A percentile compares a stretch with the other conserved stretches of the same genome.
Evolutionary conservation across 2,888 invertebrate genomes (phyloP).

Genomic region (Cheilosia impressa): DNA sequence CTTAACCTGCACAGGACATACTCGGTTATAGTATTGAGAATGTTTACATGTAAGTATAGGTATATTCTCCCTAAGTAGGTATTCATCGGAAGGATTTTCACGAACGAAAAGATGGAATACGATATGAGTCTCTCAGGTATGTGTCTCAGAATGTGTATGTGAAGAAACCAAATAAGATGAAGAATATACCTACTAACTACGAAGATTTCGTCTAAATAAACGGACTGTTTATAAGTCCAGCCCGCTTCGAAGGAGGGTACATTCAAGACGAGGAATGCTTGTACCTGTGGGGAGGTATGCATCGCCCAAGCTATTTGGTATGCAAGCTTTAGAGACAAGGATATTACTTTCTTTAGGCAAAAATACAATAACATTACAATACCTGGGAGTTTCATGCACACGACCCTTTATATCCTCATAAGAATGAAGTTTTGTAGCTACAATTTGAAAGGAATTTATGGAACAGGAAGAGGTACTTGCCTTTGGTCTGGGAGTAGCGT

Average conservation of each 20-base stretch:
- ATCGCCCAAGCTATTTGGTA: conserved; percentile 42
- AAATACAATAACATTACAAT: neutral
- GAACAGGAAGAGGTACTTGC: neutral
- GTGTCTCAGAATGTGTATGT: neutral
- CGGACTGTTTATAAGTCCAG: neutral
- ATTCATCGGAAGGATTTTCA: conserved; percentile 35
- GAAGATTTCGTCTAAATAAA: neutral
- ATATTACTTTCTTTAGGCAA: conserved; percentile 23
- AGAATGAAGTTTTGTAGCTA: conserved; percentile 34
- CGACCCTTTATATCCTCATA: neutral
- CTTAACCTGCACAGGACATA: neutral
- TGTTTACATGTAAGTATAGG: conserved; percentile 13
- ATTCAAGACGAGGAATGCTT: conserved; percentile 3
- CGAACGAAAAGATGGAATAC: conserved; percentile 5
- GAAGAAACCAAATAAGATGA: conserved; percentile 20
- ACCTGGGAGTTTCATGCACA: conserved; percentile 7
- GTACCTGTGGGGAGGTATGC: conserved; percentile 34
- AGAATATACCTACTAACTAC: conserved; percentile 45
- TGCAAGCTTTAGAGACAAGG: conserved; percentile 9
- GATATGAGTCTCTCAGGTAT: conserved; percentile 1
- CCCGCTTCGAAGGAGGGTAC: neutral
- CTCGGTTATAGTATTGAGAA: conserved; percentile 12
- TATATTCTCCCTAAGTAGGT: neutral
- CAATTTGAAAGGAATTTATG: conserved; percentile 37
- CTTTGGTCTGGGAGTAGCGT: conserved; percentile 1